Base-by-base conservation (phyloP, 2,797 vertebrate species). In the Myiotriccus ornatus region DNA sequence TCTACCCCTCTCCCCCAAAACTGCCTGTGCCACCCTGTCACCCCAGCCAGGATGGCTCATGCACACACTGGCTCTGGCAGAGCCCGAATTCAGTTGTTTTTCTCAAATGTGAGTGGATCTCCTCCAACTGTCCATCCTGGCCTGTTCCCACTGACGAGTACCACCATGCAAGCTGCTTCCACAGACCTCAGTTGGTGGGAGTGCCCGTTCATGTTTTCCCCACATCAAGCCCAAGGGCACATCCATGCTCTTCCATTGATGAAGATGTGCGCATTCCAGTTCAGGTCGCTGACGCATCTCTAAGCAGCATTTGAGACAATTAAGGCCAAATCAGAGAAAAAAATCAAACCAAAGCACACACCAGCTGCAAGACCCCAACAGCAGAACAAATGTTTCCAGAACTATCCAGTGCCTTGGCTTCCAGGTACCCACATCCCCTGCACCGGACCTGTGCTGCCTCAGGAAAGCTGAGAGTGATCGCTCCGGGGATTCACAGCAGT, bases 351-450 rank as follows among this genome's bases (percentile, higher is more conserved):
- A 14, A 37, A 41, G 46, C 20, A 14, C 56, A 20, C 41, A 20
- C 7, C 1, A 15, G 2, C 37, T 4, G 9, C 22, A 23, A 37
- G 52, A 13, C 30, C 18, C 16, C 7, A 2, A 2, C 0, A 5
- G 0, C 56, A 32, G 32, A 62, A 13, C 17, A 34, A 19, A 27
- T 6, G 18, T 6, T 28, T 14, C 34, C 37, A 13, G 34, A 25
- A 5, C 7, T 25, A 32, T 1, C 8, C 55, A 3, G 52, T 17
- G 44, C 63, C 12, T 25, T 28, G 15, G 49, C 43, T 37, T 50
- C 10, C 82, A 50, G 32, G 32, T 5, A 4, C 22, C 35, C 62
- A 23, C 44, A 32, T 50, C 18, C 67, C 41, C 27, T 32, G 59
- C 46, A 16, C 32, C 19, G 18, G 19, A 46, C 25, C n/a, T 3